Conservation (phyloP, 2,113 vertebrate genomes). For the Vidua chalybeata region DNA sequence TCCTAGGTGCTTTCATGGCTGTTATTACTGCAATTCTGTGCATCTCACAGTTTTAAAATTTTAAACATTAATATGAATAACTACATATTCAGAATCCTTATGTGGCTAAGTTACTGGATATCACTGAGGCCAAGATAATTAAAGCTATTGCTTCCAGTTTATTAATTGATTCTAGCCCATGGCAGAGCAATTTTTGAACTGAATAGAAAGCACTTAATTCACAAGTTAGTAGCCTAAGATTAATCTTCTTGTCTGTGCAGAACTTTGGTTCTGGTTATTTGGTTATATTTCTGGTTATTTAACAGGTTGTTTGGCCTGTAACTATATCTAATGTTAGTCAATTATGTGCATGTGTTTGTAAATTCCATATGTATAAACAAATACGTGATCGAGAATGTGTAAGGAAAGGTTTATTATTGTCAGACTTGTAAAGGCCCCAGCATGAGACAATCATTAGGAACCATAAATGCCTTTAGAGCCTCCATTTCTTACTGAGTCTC, state of each 20-base stretch:
- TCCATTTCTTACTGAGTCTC: not conserved
- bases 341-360: not conserved
- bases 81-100: not conserved
- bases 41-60: not conserved
- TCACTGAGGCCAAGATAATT: not conserved
- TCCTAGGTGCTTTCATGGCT: not conserved
- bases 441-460: not conserved
- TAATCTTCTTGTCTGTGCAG: not conserved
- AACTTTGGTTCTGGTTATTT: not conserved
- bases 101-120: not conserved
- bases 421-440: not conserved
- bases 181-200: not conserved
- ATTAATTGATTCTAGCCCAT: not conserved
- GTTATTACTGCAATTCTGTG: not conserved
- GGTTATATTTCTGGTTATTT: not conserved
- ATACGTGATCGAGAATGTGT: not conserved
- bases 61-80: not conserved
- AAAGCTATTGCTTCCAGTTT: not conserved
- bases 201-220: not conserved
- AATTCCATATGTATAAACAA: not conserved
- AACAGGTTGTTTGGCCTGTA: not conserved
- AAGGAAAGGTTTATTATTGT: not conserved
- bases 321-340: not conserved
- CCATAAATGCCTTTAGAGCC: not conserved
- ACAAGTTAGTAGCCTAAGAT: not conserved